Evolutionary conservation across 2,888 invertebrate species (phyloP), one percentile per base, ranked within the genome.

Genomic region (Eurois occulta): DNA sequence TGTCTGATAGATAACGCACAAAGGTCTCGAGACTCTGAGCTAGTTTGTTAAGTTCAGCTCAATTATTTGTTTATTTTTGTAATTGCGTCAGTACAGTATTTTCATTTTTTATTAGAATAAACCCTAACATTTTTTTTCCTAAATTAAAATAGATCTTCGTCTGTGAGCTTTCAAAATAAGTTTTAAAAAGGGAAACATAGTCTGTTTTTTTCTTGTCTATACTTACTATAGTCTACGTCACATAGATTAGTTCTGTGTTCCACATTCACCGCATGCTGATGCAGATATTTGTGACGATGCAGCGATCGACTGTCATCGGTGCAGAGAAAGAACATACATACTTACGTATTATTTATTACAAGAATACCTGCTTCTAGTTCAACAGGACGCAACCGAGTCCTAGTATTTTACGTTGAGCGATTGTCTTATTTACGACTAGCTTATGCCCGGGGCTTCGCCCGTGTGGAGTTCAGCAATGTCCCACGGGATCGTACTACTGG

Each of bases 181-280:
- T n/a, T 24, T 52, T 24, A 10, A 5, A 55, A 55, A n/a, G 0
- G 1, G n/a, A 16, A 16, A 58, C 6, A 13, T 7, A 62, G n/a
- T n/a, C 10, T 24, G 2, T 6, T 38, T 35, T 24, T 1, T 64
- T 16, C 64, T 41, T 41, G n/a, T n/a, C 75, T 76, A 68, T 11
- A 35, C 28, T 28, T 41, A 43, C 32, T 8, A 5, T 21, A 5
- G 58, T 67, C 83, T 85, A 2, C 55, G 76, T 18, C 81, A 18
- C 72, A 58, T 68, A 81, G 83, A 83, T 83, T 85, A 83, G 85
- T 83, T 73, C 81, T 76, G 70, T 85, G 85, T 76, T 73, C 85
- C 70, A 83, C 58, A 85, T 85, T 67, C 62, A 2, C 52, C 69
- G 64, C 38, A 81, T n/a, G 62, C 41, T 65, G 76, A 81, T 85